Conservation (phyloP, 1,140 invertebrate species). For the Manduca sexta region DNA sequence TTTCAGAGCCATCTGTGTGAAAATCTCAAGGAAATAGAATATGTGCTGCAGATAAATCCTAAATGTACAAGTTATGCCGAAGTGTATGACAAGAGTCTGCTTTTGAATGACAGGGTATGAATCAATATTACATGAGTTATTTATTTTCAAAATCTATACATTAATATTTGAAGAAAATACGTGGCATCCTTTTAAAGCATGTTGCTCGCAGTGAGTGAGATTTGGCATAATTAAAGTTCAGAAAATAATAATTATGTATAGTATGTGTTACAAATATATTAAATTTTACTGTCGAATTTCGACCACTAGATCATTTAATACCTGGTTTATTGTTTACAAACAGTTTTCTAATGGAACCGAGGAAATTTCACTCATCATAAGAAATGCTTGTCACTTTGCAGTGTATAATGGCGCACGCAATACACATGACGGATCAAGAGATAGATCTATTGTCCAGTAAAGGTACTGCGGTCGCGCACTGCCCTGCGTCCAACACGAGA, state of each 20-base stretch:
- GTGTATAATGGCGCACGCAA: slow-evolving; percentile 85
- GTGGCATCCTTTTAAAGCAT: no score
- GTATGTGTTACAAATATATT: no score
- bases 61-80: slow-evolving; percentile 78
- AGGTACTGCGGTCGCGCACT: slow-evolving; percentile 84
- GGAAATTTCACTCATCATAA: no score
- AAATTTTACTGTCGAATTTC: no score
- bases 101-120: slow-evolving; percentile 82
- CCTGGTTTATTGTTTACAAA: no score
- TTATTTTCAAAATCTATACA: no score
- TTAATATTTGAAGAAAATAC: no score
- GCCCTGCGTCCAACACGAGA: slow-evolving; percentile 89
- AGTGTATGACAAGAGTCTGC: slow-evolving; percentile 82
- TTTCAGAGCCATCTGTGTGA: slow-evolving; percentile 90
- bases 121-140: no score
- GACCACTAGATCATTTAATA: no score
- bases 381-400: slow-evolving; percentile 24
- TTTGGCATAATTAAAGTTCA: no score
- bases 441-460: slow-evolving; percentile 77
- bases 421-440: slow-evolving; percentile 84
- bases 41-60: slow-evolving; percentile 77
- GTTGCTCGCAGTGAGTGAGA: not conserved
- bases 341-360: no score
- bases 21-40: slow-evolving; percentile 81
- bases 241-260: no score